phyloP scores from a whole-genome alignment of 1,140 invertebrate species.

The Drosophila repletoides region DNA sequence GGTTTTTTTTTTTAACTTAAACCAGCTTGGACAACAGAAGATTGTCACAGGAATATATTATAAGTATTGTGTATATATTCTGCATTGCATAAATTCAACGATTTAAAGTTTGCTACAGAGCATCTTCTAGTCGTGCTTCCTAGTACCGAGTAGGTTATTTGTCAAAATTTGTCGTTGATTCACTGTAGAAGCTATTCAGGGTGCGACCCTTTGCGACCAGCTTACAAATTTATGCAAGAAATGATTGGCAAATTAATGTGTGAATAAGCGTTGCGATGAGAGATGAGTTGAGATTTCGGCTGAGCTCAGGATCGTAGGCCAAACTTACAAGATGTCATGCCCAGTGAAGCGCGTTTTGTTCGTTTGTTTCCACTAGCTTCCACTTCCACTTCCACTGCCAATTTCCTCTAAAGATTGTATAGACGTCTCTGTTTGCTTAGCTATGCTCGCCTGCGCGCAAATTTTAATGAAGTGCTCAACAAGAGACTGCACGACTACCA shows the following conservation, averaged over 20 bases:
- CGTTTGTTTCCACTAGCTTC: neutral
- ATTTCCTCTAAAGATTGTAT: too few relatives aligned
- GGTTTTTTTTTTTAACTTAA: too few relatives aligned
- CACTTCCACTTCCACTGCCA: constrained; percentile 2
- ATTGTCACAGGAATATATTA: too few relatives aligned
- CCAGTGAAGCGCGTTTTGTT: constrained; percentile 25
- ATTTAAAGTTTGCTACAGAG: too few relatives aligned
- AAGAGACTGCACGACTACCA: too few relatives aligned
- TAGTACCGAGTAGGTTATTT: too few relatives aligned
- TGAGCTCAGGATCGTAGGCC: constrained; percentile 22
- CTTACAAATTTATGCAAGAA: constrained; percentile 59
- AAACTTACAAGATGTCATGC: constrained; percentile 63
- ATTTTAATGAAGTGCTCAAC: too few relatives aligned
- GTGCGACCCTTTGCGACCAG: constrained; percentile 45
- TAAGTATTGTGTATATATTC: too few relatives aligned
- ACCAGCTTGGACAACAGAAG: too few relatives aligned
- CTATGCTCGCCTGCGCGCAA: constrained; percentile 38
- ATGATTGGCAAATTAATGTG: constrained; percentile 60
- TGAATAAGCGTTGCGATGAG: constrained; percentile 33
- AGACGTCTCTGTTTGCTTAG: constrained; percentile 18
- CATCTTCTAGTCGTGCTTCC: too few relatives aligned
- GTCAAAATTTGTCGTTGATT: constrained; percentile 6
- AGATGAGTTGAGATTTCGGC: too few relatives aligned
- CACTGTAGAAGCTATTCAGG: constrained; percentile 39
- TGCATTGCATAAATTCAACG: too few relatives aligned